Conservation (phyloP, 2,797 vertebrate species). For the Phoebastria nigripes region DNA sequence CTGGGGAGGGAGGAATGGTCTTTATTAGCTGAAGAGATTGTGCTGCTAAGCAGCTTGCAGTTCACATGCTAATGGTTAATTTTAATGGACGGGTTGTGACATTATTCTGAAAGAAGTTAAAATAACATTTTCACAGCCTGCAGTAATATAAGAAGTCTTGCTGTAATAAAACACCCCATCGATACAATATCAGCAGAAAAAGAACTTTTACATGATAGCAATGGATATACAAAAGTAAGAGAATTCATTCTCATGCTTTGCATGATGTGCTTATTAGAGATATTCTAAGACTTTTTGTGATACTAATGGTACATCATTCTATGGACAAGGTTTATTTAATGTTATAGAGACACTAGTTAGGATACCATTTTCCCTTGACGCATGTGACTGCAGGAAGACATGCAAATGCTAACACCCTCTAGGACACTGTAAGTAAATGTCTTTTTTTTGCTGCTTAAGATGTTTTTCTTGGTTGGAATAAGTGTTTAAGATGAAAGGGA, state of each 20-base stretch:
- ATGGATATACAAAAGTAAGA: background rate
- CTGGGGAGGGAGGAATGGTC: background rate
- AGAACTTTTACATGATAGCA: background rate
- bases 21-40: constrained; percentile 17
- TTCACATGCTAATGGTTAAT: constrained; percentile 26
- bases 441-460: background rate
- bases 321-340: background rate
- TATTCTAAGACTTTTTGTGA: background rate
- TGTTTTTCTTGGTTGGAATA: background rate
- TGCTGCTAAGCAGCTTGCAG: background rate
- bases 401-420: background rate
- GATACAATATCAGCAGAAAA: background rate
- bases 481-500: background rate
- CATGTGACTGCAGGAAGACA: background rate
- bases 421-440: background rate
- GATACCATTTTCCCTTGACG: background rate
- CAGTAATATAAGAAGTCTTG: background rate
- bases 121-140: constrained; percentile 35
- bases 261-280: background rate
- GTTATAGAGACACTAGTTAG: background rate
- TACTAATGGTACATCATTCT: background rate
- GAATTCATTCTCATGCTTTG: background rate
- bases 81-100: constrained; percentile 38
- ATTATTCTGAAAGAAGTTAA: constrained; percentile 48
- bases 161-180: background rate